Percentiles rank a stretch among this genome's conserved stretches.
Conservation (phyloP, 2,888 invertebrate species). For the Notodonta dromedarius region DNA sequence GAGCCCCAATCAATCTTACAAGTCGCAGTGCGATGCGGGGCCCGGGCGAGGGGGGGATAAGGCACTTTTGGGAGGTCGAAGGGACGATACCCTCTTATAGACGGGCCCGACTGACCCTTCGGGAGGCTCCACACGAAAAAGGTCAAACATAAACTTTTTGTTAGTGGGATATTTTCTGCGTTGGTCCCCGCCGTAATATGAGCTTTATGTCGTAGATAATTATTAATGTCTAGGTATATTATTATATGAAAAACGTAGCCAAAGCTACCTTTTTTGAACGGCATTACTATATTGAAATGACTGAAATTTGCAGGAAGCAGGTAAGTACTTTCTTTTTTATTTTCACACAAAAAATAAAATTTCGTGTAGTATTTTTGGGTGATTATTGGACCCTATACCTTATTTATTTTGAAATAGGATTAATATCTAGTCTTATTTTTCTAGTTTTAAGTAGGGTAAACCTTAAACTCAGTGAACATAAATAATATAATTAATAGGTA, state of each 20-base stretch:
- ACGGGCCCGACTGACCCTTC: slow-evolving; percentile 76
- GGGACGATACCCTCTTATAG: slow-evolving; percentile 82
- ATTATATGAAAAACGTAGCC: not conserved
- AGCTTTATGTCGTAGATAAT: slow-evolving; percentile 33
- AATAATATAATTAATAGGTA: no score
- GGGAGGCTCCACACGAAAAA: slow-evolving; percentile 64
- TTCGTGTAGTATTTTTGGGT: no score
- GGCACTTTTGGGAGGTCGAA: slow-evolving; percentile 69
- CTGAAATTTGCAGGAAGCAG: no score
- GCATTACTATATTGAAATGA: not conserved
- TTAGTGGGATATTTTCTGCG: slow-evolving; percentile 53
- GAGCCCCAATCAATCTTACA: slow-evolving; percentile 85
- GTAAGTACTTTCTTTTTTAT: no score
- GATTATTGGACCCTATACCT: no score
- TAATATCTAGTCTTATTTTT: no score
- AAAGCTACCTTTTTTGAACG: not conserved
- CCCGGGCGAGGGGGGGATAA: slow-evolving; percentile 39
- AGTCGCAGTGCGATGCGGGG: slow-evolving; percentile 72
- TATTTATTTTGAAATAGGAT: no score
- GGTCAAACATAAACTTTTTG: slow-evolving; percentile 75
- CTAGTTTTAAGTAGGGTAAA: no score
- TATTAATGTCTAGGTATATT: slow-evolving; percentile 22
- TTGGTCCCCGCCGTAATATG: slow-evolving; percentile 37
- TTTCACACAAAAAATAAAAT: no score
- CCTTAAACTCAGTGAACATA: no score